Evolutionary conservation across 2,113 vertebrate genomes (phyloP).

Genomic region (Genyomyrus donnyi): DNA sequence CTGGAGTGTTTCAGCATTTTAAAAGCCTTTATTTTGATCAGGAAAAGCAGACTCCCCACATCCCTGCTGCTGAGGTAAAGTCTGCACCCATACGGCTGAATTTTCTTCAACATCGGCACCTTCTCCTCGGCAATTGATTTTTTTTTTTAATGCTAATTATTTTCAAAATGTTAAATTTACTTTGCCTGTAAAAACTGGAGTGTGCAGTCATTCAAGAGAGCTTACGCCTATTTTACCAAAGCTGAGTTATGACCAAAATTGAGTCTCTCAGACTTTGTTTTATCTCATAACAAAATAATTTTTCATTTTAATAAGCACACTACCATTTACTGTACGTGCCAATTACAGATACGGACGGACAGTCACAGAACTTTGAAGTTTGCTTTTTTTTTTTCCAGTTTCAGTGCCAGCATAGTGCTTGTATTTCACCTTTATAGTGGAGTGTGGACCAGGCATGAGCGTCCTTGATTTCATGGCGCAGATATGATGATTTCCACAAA

Average conservation of each 20-base stretch:
- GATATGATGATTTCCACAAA: not conserved
- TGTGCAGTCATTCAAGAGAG: not conserved
- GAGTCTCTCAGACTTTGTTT: not conserved
- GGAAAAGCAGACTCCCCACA: not conserved
- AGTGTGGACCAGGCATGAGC: not conserved
- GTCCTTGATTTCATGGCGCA: constrained; percentile 19
- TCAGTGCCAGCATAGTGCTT: not conserved
- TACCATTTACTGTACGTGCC: not conserved
- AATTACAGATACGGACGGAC: not conserved
- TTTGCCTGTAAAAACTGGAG: not conserved
- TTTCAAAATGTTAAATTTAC: not conserved
- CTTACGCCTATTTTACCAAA: not conserved
- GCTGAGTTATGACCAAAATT: not conserved
- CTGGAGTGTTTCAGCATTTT: not conserved
- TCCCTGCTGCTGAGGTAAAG: not conserved
- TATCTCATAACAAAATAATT: not conserved
- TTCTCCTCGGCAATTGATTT: not conserved
- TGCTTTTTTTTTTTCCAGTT: not conserved
- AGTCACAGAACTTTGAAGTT: not conserved
- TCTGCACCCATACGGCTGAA: not conserved
- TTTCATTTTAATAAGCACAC: not conserved
- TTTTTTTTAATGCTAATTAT: not conserved
- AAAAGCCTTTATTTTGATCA: not conserved
- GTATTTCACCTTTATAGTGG: not conserved
- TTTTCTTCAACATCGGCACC: not conserved